Base-by-base conservation (phyloP, 2,113 vertebrate species). In the Nannospalax galili region DNA sequence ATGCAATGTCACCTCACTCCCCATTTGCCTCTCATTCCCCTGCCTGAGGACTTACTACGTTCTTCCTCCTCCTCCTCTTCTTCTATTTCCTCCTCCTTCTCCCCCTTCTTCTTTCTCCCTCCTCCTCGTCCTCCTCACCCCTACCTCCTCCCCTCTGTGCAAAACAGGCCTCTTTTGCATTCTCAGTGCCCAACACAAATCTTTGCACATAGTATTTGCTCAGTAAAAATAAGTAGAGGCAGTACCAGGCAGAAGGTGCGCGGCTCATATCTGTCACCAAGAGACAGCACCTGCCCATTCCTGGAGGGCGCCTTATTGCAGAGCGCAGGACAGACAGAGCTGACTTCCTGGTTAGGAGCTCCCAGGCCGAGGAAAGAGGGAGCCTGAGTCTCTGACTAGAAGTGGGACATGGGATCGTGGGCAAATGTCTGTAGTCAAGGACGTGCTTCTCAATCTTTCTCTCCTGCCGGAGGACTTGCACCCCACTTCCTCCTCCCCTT, bases 161-260 rank as follows among this genome's bases (percentile, higher is more conserved):
- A 7, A 1, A 3, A 2, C 3, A 5, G 37, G 9, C 24, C 82
- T 62, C 52, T 1, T 42, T 1, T 4, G 1, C 1, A 5, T 14
- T 5, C 58, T 42, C 35, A 5, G 30, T 0, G 35, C 5, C 28
- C 19, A 4, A 48, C 9, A 28, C 40, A 4, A 24, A 56, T 8
- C 26, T 28, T 77, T 24, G 82, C 14, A 24, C 4, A 4, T 1
- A 35, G 64, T 26, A 60, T 56, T 14, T 52, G 26, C 42, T 64
- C 72, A 24, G 9, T 7, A 19, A 45, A 90, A 60, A 12, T 10
- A 17, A n/a, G 40, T 3, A 14, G 84, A 40, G 14, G 28, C 22
- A 2, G n/a, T 3, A 2, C 30, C 69, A 56, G 30, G 20, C 2
- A 37, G 32, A 0, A 3, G 22, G 5, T 1, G 48, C 8, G 0